A percentile compares a stretch with the other conserved stretches of the same genome.
phyloP scores from a whole-genome alignment of 2,113 vertebrate genomes.

The Hippocampus comes region DNA sequence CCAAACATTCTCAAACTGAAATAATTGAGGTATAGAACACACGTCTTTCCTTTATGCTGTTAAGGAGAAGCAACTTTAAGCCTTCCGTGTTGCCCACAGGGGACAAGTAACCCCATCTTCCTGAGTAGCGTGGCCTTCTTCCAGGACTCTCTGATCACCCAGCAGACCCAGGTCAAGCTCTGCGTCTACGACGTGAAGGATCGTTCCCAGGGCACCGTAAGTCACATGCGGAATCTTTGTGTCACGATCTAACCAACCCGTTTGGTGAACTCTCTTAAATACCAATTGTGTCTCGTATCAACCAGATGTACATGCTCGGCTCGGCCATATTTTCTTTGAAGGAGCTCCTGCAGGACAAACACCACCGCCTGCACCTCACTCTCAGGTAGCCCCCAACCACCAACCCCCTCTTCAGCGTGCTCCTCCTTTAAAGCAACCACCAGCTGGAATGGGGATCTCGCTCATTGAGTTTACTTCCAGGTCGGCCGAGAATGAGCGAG shows the following conservation, averaged over 20 bases:
- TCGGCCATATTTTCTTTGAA: constrained; percentile 89
- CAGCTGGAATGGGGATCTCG: neutral
- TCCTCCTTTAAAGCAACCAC: neutral
- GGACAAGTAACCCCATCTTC: constrained; percentile 96
- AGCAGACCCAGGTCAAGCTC: constrained; percentile 97
- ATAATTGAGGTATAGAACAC: constrained; percentile 87
- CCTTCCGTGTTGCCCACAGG: constrained; percentile 64
- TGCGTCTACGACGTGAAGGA: constrained; percentile 98
- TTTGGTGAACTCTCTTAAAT: neutral
- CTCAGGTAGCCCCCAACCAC: constrained; percentile 76
- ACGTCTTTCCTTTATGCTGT: neutral
- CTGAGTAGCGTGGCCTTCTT: constrained; percentile 98
- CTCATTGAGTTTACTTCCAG: constrained; percentile 56
- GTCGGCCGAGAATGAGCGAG: constrained; percentile 89
- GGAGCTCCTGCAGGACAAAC: constrained; percentile 90
- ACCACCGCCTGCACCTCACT: constrained; percentile 88
- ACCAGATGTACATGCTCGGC: constrained; percentile 96
- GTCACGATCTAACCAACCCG: neutral
- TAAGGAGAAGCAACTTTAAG: neutral
- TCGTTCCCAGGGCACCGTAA: constrained; percentile 97
- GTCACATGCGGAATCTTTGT: constrained; percentile 5
- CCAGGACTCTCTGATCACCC: constrained; percentile 94
- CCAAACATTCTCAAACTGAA: constrained; percentile 96
- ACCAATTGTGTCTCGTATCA: neutral
- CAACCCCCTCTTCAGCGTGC: neutral